Evolutionary conservation across 2,888 invertebrate genomes (phyloP), one percentile per base, ranked within the genome.

Genomic region (Caenorhabditis sp.): DNA sequence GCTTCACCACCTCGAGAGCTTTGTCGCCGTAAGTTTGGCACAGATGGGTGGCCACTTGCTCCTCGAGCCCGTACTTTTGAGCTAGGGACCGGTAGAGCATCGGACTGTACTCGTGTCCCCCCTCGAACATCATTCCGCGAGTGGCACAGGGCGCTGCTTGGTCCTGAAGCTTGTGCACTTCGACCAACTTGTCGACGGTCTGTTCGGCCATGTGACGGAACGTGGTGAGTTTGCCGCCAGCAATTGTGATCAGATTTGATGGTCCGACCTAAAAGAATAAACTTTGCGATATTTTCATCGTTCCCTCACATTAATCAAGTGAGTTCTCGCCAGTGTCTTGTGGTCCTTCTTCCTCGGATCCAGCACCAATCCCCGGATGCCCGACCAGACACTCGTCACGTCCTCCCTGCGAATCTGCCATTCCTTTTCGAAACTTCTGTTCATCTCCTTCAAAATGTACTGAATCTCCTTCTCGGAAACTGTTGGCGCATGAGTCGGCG

Each of bases 171-270:
- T 15, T 13, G n/a, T 53, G 24, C 9, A 37, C 39, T n/a, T 71
- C 55, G 2, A 71, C 27, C n/a, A 53, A 46, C 45, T 71, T 62
- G 22, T 71, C 22, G 37, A 71, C 24, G 11, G 62, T 62, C 53
- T 71, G 55, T 22, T 71, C 71, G 0, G 71, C 71, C 55, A 62
- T 71, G 35, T 71, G 61, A 2, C 71, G 37, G 52, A 61, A 71
- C 27, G 62, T 62, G 22, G 71, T 71, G 15, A 71, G 41, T 53
- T 71, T 62, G 52, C 71, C 71, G n/a, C 71, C 71, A 11, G 62
- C 71, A 48, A 71, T 62, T 24, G 71, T 71, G 5, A 71, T 32
- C n/a, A 71, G 55, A 11, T 62, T 62, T 22, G 61, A 27, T 11
- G 71, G 48, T 8, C 27, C 61, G 1, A 71, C n/a, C n/a, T n/a